Percentiles rank a stretch among this genome's conserved stretches.
These are phyloP conservation scores for Apocheima hispidaria DNA, from an alignment of 2,888 invertebrate genomes.

Conservation along the genomic window DNA sequence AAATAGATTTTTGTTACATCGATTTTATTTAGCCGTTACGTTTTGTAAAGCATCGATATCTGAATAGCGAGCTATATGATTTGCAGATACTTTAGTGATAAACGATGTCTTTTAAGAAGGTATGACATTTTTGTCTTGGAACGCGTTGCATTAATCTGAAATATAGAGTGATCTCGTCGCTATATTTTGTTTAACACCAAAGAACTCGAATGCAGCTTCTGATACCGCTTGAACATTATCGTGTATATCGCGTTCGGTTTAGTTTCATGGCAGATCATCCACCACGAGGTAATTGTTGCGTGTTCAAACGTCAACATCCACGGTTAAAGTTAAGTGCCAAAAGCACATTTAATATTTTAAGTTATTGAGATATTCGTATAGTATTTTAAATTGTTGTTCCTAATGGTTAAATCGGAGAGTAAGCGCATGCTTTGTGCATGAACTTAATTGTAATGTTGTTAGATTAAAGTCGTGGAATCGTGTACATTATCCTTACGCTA, in stretches of 20 bases:
- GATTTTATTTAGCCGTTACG: slow-evolving; percentile 56
- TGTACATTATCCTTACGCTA: slow-evolving; percentile 86
- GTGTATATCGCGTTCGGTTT: slow-evolving; percentile 33
- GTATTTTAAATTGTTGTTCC: slow-evolving; percentile 84
- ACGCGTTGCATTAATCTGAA: slow-evolving; percentile 43
- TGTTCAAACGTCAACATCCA: slow-evolving; percentile 45
- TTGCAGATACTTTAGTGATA: slow-evolving; percentile 22
- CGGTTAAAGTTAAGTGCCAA: slow-evolving; percentile 81
- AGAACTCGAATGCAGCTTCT: slow-evolving; percentile 62
- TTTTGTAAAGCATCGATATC: slow-evolving; percentile 33
- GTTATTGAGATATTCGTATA: slow-evolving; percentile 77
- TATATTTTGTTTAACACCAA: slow-evolving; percentile 64
- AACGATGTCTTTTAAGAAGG: slow-evolving; percentile 28
- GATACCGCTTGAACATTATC: slow-evolving; percentile 26
- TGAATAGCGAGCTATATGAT: slow-evolving; percentile 26
- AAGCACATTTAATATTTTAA: slow-evolving; percentile 76
- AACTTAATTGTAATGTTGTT: slow-evolving; percentile 77
- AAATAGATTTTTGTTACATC: slow-evolving; percentile 76
- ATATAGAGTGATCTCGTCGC: slow-evolving; percentile 26
- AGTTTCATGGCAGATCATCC: slow-evolving; percentile 34
- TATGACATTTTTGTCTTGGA: slow-evolving; percentile 32
- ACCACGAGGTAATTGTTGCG: slow-evolving; percentile 36
- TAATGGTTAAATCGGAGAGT: slow-evolving; percentile 79
- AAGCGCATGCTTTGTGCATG: slow-evolving; percentile 70
- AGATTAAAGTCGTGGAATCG: slow-evolving; percentile 79